phyloP scores from a whole-genome alignment of 2,888 invertebrate species.

The Thysanoteuthis rhombus region DNA sequence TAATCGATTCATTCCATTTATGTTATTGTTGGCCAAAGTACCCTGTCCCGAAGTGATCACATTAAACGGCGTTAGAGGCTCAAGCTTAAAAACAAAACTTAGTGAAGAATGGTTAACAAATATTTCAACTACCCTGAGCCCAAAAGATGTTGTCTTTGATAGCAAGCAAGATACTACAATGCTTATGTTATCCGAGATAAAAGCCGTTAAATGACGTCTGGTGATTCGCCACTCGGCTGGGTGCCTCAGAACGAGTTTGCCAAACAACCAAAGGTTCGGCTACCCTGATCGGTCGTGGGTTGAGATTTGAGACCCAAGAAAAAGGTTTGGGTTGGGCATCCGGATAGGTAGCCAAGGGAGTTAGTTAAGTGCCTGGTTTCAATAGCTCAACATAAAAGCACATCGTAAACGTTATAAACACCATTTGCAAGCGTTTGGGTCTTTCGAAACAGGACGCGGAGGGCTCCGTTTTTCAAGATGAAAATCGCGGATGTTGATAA shows the following conservation, averaged over 20 bases:
- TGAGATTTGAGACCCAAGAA: background rate
- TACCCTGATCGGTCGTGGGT: no score
- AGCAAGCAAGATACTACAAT: background rate
- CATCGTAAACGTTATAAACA: background rate
- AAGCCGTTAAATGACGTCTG: background rate
- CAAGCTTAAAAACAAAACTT: no score
- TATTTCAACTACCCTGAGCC: background rate
- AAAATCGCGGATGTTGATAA: background rate
- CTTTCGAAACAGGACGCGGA: background rate
- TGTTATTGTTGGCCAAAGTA: no score
- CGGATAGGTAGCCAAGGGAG: background rate
- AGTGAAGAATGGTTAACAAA: no score
- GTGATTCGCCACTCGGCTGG: background rate
- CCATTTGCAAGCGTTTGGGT: background rate
- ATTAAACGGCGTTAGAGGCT: no score
- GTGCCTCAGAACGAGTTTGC: background rate
- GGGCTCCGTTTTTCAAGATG: background rate
- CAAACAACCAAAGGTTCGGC: background rate
- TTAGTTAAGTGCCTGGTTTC: background rate
- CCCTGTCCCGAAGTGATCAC: no score
- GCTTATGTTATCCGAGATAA: background rate
- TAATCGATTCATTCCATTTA: no score
- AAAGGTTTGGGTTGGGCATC: background rate
- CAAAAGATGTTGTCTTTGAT: background rate
- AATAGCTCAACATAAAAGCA: background rate